Base-by-base conservation (phyloP, 92 coral and sea anemone species). In the Isaurus tuberculatus region DNA sequence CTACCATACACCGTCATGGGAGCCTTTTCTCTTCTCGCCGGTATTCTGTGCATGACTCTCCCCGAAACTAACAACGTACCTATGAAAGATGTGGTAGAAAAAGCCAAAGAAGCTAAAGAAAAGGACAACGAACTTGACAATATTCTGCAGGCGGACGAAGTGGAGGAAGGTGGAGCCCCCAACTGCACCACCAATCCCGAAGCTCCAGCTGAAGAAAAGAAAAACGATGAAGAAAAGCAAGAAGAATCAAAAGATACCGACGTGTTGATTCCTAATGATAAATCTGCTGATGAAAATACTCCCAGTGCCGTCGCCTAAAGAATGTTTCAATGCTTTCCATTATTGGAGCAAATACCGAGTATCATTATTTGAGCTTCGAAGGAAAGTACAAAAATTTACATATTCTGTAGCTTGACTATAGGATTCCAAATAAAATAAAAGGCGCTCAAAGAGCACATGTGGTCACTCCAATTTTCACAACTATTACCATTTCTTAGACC, bases 1-100 rank as follows among this genome's bases (percentile, higher is more conserved):
- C 70, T 77, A 67, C 82, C 82, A 40, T 77, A 77, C 22, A 65
- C 74, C 20, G 63, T 65, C n/a, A 80, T 66, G 73, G 73, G 75
- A 1, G 64, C 63, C 10, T 22, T 69, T 0, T 69, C 73, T 5
- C 66, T 80, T 73, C 7, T 80, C 14, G 75, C 85, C 27, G 60
- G 73, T 43, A 65, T 65, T 64, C 40, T 80, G 31, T 80, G 43
- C 43, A 30, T 63, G 37, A 63, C 84, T 42, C 78, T 72, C 20
- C 78, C 78, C 15, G 78, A 72, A 26, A 72, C 78, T 7, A 43
- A 26, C 0, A 60, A 72, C 78, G 23, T 72, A 11, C 78, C 78
- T 26, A 26, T 72, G 61, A 60, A 44, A 5, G 78, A 72, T 14
- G 60, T 72, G 36, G 78, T 72, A 4, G 78, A 44, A 16, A 44